Evolutionary conservation across 2,888 invertebrate genomes (phyloP).

Genomic region (Nemotelus pantherinus): DNA sequence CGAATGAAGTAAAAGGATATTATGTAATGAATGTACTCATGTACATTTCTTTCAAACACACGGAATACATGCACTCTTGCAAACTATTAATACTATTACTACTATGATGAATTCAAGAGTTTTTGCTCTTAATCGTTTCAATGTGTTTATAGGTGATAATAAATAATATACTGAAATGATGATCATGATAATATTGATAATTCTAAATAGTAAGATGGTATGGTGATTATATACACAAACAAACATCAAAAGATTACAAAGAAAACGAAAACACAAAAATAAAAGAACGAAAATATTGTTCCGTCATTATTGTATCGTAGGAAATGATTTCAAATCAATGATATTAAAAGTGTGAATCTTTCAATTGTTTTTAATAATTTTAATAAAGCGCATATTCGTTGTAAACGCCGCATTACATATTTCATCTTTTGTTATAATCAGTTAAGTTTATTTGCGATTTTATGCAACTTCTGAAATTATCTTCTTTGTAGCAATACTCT

Average conservation of each 20-base stretch:
- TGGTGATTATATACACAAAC: slow-evolving; percentile 13
- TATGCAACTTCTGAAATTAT: no score
- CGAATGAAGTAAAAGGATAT: no score
- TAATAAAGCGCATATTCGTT: no score
- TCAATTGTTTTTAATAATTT: background rate
- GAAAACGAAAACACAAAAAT: background rate
- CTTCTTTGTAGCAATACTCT: no score
- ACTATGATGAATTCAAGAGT: slow-evolving; percentile 14
- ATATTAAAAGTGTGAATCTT: background rate
- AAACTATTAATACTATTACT: background rate
- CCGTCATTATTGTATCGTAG: background rate
- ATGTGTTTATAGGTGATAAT: background rate
- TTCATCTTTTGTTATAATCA: background rate
- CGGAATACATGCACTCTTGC: background rate
- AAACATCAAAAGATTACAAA: background rate
- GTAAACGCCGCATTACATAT: no score
- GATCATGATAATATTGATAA: slow-evolving; percentile 16
- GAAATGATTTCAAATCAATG: background rate
- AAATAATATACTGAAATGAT: background rate
- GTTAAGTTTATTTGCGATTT: background rate
- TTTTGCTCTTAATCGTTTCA: slow-evolving; percentile 29
- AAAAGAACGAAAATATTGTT: background rate
- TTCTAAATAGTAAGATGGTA: slow-evolving; percentile 27
- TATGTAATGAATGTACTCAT: background rate
- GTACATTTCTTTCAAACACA: background rate